These are phyloP conservation scores for Mandrillus leucophaeus DNA, from an alignment of 2,113 vertebrate genomes.

Conservation along the genomic window DNA sequence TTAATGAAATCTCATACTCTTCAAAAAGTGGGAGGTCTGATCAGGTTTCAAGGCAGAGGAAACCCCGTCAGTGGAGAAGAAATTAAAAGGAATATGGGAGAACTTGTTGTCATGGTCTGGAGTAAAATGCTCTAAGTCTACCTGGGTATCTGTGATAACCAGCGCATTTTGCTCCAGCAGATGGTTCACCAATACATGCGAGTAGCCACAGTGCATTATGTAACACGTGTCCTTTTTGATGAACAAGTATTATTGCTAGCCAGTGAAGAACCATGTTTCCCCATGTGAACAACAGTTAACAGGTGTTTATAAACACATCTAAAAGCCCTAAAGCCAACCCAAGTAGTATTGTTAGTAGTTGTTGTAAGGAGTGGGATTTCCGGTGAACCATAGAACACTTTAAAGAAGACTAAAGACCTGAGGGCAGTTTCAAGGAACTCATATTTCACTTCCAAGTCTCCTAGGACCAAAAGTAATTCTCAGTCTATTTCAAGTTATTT, in stretches of 20 bases:
- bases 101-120: not conserved
- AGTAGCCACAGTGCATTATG: not conserved
- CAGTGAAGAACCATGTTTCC: not conserved
- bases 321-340: conserved; percentile 1
- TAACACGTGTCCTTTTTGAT: not conserved
- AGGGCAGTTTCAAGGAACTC: conserved; percentile 13
- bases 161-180: not conserved
- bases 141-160: rapidly evolving
- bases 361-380: not conserved
- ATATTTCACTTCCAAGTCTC: conserved; percentile 69
- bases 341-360: not conserved
- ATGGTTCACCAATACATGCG: not conserved
- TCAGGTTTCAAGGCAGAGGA: not conserved
- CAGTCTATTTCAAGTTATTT: conserved; percentile 78
- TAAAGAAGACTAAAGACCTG: not conserved
- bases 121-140: not conserved
- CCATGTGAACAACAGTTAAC: not conserved
- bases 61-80: not conserved
- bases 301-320: not conserved
- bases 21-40: not conserved
- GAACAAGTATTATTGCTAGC: not conserved
- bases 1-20: not conserved
- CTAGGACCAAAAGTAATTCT: conserved; percentile 67
- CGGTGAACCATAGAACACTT: conserved; percentile 11
- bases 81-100: not conserved